Percentiles rank a stretch among this genome's conserved stretches.
Conservation (phyloP, 2,888 invertebrate species). For the Drosophila emarginata region DNA sequence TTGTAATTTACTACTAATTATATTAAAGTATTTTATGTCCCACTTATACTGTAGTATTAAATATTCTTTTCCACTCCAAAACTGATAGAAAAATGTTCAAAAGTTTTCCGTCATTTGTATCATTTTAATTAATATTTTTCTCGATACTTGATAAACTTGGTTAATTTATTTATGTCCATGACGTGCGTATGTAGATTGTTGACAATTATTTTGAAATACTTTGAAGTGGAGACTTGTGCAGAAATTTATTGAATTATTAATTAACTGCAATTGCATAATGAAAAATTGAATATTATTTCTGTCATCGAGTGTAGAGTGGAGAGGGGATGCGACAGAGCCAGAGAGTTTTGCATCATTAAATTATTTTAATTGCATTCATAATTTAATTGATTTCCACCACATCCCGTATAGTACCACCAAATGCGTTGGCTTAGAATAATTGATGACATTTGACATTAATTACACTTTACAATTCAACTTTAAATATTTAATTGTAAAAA, state of each 20-base stretch:
- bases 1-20: not conserved
- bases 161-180: conserved; percentile 14
- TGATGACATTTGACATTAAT: conserved; percentile 70
- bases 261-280: conserved; percentile 68
- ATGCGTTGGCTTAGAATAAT: conserved; percentile 68
- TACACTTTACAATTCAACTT: conserved; percentile 51
- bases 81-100: not conserved
- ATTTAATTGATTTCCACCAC: conserved; percentile 66
- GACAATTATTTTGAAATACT: conserved; percentile 63
- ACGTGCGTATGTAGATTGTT: conserved; percentile 43
- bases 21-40: not conserved
- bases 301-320: conserved; percentile 50
- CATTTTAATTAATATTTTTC: conserved; percentile 13
- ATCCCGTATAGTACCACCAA: not conserved
- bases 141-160: conserved; percentile 39
- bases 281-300: conserved; percentile 67
- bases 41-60: not conserved
- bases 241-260: conserved; percentile 74
- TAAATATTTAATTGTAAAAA: conserved; percentile 56
- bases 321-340: not conserved
- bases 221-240: conserved; percentile 56
- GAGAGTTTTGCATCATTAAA: conserved; percentile 59
- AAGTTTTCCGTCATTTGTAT: not conserved
- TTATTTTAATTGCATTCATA: conserved; percentile 76
- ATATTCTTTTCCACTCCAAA: not conserved